Percentiles rank a stretch among this genome's conserved stretches.
Evolutionary conservation across 2,888 invertebrate species (phyloP).

Genomic region (Limnephilus lunatus): DNA sequence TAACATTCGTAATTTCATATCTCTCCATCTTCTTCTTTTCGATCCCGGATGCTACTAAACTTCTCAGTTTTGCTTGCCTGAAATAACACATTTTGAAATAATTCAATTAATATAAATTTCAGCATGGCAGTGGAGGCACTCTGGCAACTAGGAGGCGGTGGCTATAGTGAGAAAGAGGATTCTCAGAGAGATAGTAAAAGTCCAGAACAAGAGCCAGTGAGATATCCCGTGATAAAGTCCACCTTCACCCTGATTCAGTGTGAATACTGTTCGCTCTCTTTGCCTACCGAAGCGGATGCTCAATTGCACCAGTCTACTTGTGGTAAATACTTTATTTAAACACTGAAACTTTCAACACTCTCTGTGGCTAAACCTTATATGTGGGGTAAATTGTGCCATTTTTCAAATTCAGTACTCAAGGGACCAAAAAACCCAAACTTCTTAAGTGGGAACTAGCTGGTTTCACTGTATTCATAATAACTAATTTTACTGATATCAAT

Average conservation of each 20-base stretch:
- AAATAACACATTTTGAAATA: not conserved
- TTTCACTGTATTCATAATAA: not conserved
- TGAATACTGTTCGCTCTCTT: conserved; percentile 67
- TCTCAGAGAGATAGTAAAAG: not conserved
- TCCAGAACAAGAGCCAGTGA: conserved; percentile 27
- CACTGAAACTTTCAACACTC: too few species aligned
- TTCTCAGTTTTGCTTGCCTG: not conserved
- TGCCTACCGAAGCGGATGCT: conserved; percentile 68
- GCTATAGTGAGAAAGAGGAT: conserved; percentile 69
- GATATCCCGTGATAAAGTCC: conserved; percentile 49
- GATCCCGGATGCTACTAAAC: too few species aligned
- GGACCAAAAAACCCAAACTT: too few species aligned
- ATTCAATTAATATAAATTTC: conserved; percentile 45
- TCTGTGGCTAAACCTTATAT: too few species aligned
- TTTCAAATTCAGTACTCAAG: too few species aligned
- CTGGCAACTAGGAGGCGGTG: conserved; percentile 72
- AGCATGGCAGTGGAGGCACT: conserved; percentile 74
- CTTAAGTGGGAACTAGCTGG: too few species aligned
- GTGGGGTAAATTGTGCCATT: too few species aligned
- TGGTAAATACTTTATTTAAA: conserved; percentile 42
- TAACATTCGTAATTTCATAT: too few species aligned
- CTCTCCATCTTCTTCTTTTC: not conserved
- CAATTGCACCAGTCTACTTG: conserved; percentile 69
- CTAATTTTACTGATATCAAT: not conserved
- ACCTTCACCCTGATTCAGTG: conserved; percentile 65